Evolutionary conservation across 2,113 vertebrate species (phyloP).

Genomic region (Poecilia latipinna): DNA sequence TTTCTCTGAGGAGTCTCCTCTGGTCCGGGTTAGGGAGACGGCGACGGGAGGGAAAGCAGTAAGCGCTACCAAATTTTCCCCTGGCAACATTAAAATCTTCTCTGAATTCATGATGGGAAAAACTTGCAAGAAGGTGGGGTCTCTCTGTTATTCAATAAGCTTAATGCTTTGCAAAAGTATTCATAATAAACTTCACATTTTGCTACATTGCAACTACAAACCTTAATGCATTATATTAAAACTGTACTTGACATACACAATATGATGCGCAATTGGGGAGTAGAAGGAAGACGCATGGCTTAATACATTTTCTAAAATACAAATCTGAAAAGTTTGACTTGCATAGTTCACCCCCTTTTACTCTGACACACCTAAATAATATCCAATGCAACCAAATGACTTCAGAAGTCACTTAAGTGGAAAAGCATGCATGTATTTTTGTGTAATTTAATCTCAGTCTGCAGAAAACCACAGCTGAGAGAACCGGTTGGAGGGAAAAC

Average conservation of each 20-base stretch:
- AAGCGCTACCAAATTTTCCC: slow-evolving; percentile 1
- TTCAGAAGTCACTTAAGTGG: no score
- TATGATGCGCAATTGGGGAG: background rate
- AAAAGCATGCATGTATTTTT: no score
- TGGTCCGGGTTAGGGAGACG: background rate
- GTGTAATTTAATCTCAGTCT: no score
- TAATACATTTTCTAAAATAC: background rate
- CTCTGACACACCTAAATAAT: background rate
- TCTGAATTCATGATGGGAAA: background rate
- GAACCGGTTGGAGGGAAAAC: no score
- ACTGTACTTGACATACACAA: background rate
- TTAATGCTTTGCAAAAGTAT: background rate
- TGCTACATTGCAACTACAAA: background rate
- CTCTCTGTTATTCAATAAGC: background rate
- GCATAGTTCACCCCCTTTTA: background rate
- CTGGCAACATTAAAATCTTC: slow-evolving; percentile 9
- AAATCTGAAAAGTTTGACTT: background rate
- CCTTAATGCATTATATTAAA: background rate
- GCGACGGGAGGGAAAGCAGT: background rate
- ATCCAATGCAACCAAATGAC: background rate
- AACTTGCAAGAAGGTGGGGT: slow-evolving; percentile 2
- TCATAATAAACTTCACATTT: background rate
- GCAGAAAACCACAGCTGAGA: no score
- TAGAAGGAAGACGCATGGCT: background rate
- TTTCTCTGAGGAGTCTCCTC: slow-evolving; percentile 17